Conservation (phyloP, 2,797 vertebrate genomes). For the Scolopax bukidnonensis region DNA sequence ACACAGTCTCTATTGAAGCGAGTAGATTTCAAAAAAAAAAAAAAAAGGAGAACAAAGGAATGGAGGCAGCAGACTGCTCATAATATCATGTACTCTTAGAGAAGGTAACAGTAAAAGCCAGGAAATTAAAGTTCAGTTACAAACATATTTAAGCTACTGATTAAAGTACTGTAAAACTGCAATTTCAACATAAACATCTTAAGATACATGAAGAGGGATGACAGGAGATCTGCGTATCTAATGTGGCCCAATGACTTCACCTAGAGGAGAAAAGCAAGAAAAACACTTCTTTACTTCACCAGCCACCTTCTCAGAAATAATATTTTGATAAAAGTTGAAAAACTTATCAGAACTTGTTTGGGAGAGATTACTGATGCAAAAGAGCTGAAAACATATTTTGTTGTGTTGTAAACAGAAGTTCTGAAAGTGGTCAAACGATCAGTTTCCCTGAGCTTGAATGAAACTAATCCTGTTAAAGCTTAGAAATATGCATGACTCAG, state of each 20-base stretch:
- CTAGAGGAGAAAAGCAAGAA: neutral
- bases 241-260: neutral
- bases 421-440: conserved; percentile 3
- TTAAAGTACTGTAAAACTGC: neutral
- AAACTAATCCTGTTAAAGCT: conserved; percentile 53
- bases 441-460: neutral
- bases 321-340: neutral
- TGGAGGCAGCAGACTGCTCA: neutral
- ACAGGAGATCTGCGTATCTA: neutral
- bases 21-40: neutral
- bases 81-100: neutral
- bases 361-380: neutral
- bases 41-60: neutral
- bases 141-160: neutral
- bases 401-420: neutral
- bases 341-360: neutral
- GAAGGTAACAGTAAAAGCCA: neutral
- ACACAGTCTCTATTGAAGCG: neutral
- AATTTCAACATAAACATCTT: neutral
- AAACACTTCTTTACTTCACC: neutral
- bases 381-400: neutral
- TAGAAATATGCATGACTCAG: conserved; percentile 56
- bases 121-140: neutral
- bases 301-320: neutral
- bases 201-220: neutral